Base-by-base conservation (phyloP, 2,797 vertebrate genomes). In the Siniperca obscura region DNA sequence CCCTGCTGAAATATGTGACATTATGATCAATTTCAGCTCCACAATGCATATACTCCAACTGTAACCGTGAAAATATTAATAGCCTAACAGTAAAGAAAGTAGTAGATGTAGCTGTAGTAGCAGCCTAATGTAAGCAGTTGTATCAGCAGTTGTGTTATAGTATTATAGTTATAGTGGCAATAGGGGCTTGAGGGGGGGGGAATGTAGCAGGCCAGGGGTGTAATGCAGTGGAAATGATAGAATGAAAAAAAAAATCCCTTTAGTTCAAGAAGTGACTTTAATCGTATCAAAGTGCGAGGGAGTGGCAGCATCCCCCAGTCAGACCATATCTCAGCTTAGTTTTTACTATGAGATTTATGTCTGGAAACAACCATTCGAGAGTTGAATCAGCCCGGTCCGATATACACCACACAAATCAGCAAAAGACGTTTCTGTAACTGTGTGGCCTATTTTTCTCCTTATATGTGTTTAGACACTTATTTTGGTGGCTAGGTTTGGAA, bases 281-380 rank as follows among this genome's bases (percentile, higher is more conserved):
- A 61, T 69, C 42, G 17, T 13, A 40, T 48, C 34, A 70, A 61
- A 22, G 22, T 56, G 6, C 3, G 14, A 70, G 59, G 44, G 64
- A 70, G 36, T 17, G n/a, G 44, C 38, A 21, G 12, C 55, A 56
- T 36, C 78, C 46, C 46, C 5, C 30, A 56, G 30, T 17, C 40
- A 64, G 57, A 48, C 38, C 19, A 1, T 12, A 53, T 25, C 25
- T 76, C 10, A 68, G 53, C 68, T 82, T 27, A 19, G 70, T 83
- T 74, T 70, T 70, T 42, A 83, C 30, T 12, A 36, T 67, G 61
- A 67, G 44, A 53, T 72, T 67, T 61, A 10, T 44, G 55, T 70
- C 81, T 70, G 57, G 34, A 78, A 74, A 68, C 22, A 68, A 10
- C 9, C 40, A 57, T 11, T 42, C n/a, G 4, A 74, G 75, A 65